Evolutionary conservation across 2,113 vertebrate genomes (phyloP).

Genomic region (Chaetura pelagica): DNA sequence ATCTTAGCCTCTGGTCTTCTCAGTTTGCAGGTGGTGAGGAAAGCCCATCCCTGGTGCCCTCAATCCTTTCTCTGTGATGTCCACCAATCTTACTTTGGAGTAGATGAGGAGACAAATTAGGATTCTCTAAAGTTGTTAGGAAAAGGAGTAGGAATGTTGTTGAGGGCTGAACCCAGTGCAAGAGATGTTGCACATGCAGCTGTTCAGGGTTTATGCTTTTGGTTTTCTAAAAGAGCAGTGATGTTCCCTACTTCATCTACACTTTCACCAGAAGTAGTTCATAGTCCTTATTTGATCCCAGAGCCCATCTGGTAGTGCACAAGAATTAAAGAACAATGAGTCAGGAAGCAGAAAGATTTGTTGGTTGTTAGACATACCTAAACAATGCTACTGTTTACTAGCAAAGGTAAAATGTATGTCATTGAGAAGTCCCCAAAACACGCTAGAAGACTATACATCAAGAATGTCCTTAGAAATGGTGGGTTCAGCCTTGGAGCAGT

Average conservation of each 20-base stretch:
- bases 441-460: neutral
- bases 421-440: neutral
- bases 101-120: neutral
- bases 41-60: neutral
- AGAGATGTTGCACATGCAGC: neutral
- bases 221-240: neutral
- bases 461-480: neutral
- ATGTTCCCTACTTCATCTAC: neutral
- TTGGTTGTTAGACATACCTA: neutral
- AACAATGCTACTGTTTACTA: neutral
- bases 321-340: neutral
- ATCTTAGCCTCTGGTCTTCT: neutral
- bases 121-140: neutral
- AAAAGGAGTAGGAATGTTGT: neutral
- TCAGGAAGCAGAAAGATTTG: neutral
- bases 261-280: neutral
- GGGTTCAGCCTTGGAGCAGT: neutral
- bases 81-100: neutral
- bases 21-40: neutral
- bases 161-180: neutral
- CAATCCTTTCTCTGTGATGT: neutral
- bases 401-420: neutral
- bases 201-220: neutral
- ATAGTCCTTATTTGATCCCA: neutral
- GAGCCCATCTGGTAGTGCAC: neutral